Evolutionary conservation across 1,140 invertebrate species (phyloP).

Genomic region (Pseudomyrmex gracilis): DNA sequence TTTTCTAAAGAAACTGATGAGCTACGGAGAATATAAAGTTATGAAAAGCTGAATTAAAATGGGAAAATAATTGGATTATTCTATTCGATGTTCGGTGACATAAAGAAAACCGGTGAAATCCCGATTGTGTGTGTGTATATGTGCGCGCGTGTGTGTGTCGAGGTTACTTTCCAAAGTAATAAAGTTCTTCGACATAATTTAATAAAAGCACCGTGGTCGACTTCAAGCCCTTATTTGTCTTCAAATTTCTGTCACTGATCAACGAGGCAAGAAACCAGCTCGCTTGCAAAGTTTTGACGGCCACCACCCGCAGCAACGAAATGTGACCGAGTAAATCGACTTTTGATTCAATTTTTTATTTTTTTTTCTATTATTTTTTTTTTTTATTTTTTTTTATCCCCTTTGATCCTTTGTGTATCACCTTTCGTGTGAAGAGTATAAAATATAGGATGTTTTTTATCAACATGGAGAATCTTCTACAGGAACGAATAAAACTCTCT

Average conservation of each 20-base stretch:
- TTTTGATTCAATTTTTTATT: conserved; percentile 68
- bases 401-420: not conserved
- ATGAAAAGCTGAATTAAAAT: not conserved
- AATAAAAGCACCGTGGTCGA: conserved; percentile 35
- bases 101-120: conserved; percentile 33
- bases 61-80: conserved; percentile 35
- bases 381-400: conserved; percentile 59
- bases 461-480: not conserved
- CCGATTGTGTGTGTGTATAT: not conserved
- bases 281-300: conserved; percentile 40
- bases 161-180: conserved; percentile 24
- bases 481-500: conserved; percentile 2
- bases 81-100: not conserved
- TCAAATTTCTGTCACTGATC: conserved; percentile 48
- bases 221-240: conserved; percentile 17
- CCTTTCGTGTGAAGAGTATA: not conserved
- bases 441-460: not conserved
- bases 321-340: conserved; percentile 70
- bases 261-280: conserved; percentile 40
- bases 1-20: conserved; percentile 25
- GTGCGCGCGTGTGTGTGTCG: not conserved
- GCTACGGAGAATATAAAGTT: not conserved
- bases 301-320: conserved; percentile 1
- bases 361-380: not conserved
- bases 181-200: conserved; percentile 51